A percentile compares a stretch with the other conserved stretches of the same genome.
These are phyloP conservation scores for Heliconius ismenius DNA, from an alignment of 2,888 invertebrate genomes.

Conservation along the genomic window DNA sequence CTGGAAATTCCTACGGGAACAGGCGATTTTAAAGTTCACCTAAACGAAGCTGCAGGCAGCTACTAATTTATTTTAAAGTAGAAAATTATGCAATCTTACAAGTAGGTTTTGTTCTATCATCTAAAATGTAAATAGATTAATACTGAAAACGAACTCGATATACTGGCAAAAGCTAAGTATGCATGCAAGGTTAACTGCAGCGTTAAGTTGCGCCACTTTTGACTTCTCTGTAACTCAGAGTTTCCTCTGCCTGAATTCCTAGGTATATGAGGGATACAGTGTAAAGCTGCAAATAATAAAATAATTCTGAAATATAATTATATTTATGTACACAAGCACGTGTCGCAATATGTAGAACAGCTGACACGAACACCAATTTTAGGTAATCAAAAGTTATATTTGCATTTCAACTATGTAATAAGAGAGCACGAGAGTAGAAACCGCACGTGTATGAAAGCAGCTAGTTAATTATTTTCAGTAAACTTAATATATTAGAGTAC, in stretches of 20 bases:
- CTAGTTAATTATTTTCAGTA: conserved; percentile 10
- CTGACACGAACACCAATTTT: conserved; percentile 12
- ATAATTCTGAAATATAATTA: background rate
- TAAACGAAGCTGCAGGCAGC: too few relatives aligned
- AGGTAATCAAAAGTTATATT: conserved; percentile 23
- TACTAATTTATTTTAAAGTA: too few relatives aligned
- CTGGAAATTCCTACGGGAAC: too few relatives aligned
- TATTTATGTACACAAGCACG: background rate
- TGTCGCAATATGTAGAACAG: background rate
- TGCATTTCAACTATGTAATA: conserved; percentile 14
- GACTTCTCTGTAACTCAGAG: too few relatives aligned
- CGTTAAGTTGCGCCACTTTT: too few relatives aligned
- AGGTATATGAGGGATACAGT: background rate
- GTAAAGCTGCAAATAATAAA: background rate
- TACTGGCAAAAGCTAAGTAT: background rate
- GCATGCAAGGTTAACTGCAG: background rate
- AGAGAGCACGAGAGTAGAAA: background rate
- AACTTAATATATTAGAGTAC: background rate
- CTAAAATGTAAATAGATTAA: background rate
- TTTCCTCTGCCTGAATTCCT: background rate
- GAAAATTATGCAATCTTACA: background rate
- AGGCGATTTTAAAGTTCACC: too few relatives aligned
- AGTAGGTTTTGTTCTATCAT: too few relatives aligned
- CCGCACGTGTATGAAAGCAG: conserved; percentile 6
- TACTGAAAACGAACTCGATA: background rate